These are phyloP conservation scores for Chromoteleia sp. DNA, from an alignment of 2,888 invertebrate genomes.

Conservation along the genomic window DNA sequence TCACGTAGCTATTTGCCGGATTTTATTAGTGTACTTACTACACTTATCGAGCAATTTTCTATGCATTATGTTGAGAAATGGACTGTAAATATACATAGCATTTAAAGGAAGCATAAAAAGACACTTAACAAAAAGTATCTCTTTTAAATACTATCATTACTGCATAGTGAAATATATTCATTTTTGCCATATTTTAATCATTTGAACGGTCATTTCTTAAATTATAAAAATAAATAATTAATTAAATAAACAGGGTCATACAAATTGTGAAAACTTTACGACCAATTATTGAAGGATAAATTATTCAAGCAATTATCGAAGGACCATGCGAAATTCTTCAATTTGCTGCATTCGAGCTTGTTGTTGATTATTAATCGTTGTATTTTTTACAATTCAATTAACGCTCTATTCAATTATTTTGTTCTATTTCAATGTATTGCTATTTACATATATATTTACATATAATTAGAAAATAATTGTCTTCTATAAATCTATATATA, in stretches of 20 bases:
- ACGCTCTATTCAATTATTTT: not conserved
- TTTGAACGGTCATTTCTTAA: too few species aligned
- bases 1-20: not conserved
- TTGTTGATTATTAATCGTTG: too few species aligned
- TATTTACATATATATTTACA: too few species aligned
- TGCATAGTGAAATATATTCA: not conserved
- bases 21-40: conserved; percentile 18
- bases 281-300: too few species aligned
- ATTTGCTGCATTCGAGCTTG: too few species aligned
- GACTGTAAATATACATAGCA: conserved; percentile 4
- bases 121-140: not conserved
- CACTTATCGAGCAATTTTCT: conserved; percentile 15
- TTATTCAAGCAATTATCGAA: too few species aligned
- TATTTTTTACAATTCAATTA: too few species aligned
- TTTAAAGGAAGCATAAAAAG: conserved; percentile 8
- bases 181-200: too few species aligned
- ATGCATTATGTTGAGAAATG: conserved; percentile 14
- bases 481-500: not conserved
- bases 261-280: too few species aligned
- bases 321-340: too few species aligned
- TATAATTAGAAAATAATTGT: not conserved
- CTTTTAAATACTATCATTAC: not conserved
- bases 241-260: too few species aligned
- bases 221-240: too few species aligned
- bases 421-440: not conserved